Conservation (phyloP, 2,113 vertebrate genomes). For the Oreochromis spilurus region DNA sequence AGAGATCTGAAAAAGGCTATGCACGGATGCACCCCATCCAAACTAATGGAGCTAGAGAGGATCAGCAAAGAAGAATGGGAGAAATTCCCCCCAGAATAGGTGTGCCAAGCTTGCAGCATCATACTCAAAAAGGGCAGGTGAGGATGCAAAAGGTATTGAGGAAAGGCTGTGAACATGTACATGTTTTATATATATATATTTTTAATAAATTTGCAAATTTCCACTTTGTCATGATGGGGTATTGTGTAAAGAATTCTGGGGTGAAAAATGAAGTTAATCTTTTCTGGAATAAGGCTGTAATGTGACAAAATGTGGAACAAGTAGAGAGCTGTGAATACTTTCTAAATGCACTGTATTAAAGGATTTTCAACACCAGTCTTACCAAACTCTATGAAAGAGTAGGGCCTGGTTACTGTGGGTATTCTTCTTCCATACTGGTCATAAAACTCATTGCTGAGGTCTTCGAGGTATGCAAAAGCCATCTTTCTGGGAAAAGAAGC, state of each 20-base stretch:
- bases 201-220: background rate
- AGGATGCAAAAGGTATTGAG: background rate
- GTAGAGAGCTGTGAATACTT: background rate
- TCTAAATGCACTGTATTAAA: background rate
- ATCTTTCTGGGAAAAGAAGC: slow-evolving; percentile 88
- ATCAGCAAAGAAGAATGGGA: background rate
- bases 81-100: background rate
- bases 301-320: background rate
- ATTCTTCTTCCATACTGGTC: slow-evolving; percentile 91
- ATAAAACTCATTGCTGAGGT: slow-evolving; percentile 88
- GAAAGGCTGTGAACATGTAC: background rate
- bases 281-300: background rate
- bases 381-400: slow-evolving; percentile 99
- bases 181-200: background rate
- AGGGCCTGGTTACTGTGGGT: slow-evolving; percentile 87
- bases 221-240: background rate
- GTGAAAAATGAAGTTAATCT: background rate
- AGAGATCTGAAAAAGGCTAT: background rate
- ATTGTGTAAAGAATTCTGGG: background rate
- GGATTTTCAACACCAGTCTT: background rate
- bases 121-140: background rate
- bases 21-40: background rate
- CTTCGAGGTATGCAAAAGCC: slow-evolving; percentile 90
- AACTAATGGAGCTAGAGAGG: background rate
- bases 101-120: background rate